A percentile compares a stretch with the other conserved stretches of the same genome.
These are phyloP conservation scores for Ceuthmochares aereus DNA, from an alignment of 2,113 vertebrate species.

Conservation along the genomic window DNA sequence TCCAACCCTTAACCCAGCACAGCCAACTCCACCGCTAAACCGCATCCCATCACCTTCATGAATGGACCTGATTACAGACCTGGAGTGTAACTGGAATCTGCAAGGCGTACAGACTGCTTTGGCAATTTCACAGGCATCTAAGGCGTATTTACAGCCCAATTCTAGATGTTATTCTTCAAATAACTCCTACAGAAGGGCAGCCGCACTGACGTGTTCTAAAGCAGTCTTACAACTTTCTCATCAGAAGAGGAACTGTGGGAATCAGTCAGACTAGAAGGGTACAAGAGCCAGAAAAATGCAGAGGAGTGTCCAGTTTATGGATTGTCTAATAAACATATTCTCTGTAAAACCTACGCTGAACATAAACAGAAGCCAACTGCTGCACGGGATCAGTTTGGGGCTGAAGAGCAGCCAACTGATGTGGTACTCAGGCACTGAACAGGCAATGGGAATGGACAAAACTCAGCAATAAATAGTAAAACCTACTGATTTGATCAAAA, in stretches of 20 bases:
- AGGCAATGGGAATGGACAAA: background rate
- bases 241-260: fast-evolving
- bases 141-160: background rate
- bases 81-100: background rate
- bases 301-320: background rate
- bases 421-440: background rate
- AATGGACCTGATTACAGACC: background rate
- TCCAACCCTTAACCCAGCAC: too few species aligned
- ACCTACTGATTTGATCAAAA: background rate
- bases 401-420: background rate
- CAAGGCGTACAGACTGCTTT: fast-evolving
- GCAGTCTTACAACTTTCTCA: background rate
- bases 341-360: background rate
- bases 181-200: background rate
- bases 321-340: too few species aligned
- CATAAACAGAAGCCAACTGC: background rate
- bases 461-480: background rate
- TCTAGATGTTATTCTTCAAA: background rate
- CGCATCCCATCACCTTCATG: too few species aligned
- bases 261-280: background rate
- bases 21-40: too few species aligned
- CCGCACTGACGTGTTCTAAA: background rate
- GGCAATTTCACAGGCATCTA: background rate
- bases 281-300: background rate
- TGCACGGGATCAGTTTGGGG: background rate